Base-by-base conservation (phyloP, 1,140 invertebrate genomes). In the Mizuhopecten yessoensis region DNA sequence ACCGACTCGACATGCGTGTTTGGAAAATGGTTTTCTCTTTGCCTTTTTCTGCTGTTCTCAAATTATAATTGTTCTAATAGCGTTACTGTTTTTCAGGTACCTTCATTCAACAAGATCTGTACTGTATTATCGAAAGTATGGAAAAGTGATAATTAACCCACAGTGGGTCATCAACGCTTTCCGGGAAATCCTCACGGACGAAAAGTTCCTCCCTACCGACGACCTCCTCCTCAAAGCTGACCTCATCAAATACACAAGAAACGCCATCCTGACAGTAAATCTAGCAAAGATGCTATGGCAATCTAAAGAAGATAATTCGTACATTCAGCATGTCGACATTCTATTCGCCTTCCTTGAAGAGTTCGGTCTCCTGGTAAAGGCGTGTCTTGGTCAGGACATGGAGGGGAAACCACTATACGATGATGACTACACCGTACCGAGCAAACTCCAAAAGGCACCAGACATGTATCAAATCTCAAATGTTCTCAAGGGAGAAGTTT, bases 81-180 rank as follows among this genome's bases (percentile, higher is more conserved):
- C n/a, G n/a, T n/a, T n/a, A 45, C 17, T n/a, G 1, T n/a, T 5
- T 75, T 75, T 23, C 29, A 75, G 57, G n/a, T 75, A 75, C n/a
- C 57, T 75, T n/a, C 57, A 75, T 17, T 75, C 57, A 5, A 75
- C 57, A 9, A 75, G 57, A 75, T 75, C 57, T 75, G 57, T 75
- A 5, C 23, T 75, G 57, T 75, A 75, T n/a, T 75, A 29, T 29
- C 57, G 57, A 9, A 9, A 75, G n/a, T 75, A 75, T n/a, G 23
- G n/a, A 7, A 75, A 75, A 29, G 57, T 75, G 57, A 75, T 75
- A n/a, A 75, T 29, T 13, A 75, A 75, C 23, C 57, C 57, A 29
- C 57, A 75, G 57, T 75, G 57, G 57, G 57, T 75, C 57, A 75
- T 75, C n/a, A 75, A 75, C 57, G 57, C 57, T n/a, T 75, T 75